These are phyloP conservation scores for Thalpophila matura DNA, from an alignment of 2,888 invertebrate genomes.

Conservation along the genomic window DNA sequence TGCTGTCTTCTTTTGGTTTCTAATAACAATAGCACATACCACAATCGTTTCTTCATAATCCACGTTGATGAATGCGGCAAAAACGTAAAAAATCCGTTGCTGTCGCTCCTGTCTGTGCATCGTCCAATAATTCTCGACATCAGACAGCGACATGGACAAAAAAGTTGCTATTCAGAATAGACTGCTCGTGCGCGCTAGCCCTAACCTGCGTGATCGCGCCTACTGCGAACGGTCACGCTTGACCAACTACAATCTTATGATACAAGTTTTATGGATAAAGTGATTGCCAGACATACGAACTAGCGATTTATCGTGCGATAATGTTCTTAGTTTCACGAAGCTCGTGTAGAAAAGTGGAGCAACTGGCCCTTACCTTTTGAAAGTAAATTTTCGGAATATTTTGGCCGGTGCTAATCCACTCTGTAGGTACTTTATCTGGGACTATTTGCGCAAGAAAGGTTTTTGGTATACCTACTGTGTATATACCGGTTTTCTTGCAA, in stretches of 20 bases:
- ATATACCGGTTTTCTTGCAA: slow-evolving; percentile 37
- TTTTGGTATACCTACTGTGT: slow-evolving; percentile 20
- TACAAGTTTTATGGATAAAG: slow-evolving; percentile 52
- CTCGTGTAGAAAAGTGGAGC: slow-evolving; percentile 48
- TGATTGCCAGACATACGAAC: slow-evolving; percentile 55
- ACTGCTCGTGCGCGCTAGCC: too few species aligned
- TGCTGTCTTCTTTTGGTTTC: too few species aligned
- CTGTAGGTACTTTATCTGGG: background rate
- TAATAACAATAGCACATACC: too few species aligned
- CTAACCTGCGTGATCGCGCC: slow-evolving; percentile 67
- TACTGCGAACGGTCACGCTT: slow-evolving; percentile 59
- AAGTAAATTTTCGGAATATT: slow-evolving; percentile 43
- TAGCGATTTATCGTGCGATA: slow-evolving; percentile 53
- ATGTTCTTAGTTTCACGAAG: slow-evolving; percentile 49
- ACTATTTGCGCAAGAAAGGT: slow-evolving; percentile 43
- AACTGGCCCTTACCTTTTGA: slow-evolving; percentile 50
- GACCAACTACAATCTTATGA: slow-evolving; percentile 52
- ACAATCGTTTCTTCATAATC: too few species aligned
- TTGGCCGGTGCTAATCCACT: slow-evolving; percentile 25
- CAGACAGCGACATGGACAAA: too few species aligned
- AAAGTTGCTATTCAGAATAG: too few species aligned
- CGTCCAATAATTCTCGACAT: too few species aligned
- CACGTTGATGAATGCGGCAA: too few species aligned
- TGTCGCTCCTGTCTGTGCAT: too few species aligned
- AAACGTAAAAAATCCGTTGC: too few species aligned